A percentile compares a stretch with the other conserved stretches of the same genome.
Conservation (phyloP, 2,888 invertebrate genomes). For the Lasioglossum pauxillum region DNA sequence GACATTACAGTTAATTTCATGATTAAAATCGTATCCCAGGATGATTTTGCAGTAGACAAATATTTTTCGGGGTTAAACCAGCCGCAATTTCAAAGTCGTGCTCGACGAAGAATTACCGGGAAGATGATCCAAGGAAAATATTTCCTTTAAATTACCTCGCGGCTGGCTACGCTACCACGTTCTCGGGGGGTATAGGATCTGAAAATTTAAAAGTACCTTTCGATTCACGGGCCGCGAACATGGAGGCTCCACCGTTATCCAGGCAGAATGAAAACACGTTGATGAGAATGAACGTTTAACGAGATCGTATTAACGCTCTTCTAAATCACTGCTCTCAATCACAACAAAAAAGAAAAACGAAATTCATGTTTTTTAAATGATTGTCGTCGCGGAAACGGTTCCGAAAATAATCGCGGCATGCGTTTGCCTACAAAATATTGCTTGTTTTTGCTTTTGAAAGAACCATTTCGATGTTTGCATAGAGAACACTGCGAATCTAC, state of each 20-base stretch:
- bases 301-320: neutral
- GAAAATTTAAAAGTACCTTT: constrained; percentile 5
- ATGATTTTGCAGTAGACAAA: constrained; percentile 2
- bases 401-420: neutral
- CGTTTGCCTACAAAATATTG: neutral
- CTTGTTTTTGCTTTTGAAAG: neutral
- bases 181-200: neutral
- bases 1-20: constrained; percentile 10
- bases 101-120: constrained; percentile 3
- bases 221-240: neutral
- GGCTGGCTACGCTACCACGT: neutral
- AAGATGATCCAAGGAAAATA: constrained; percentile 24
- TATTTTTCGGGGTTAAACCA: neutral
- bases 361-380: constrained; percentile 1
- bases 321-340: neutral
- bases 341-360: neutral
- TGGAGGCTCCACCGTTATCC: neutral
- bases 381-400: neutral
- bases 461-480: neutral
- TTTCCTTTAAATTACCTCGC: constrained; percentile 17
- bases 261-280: neutral
- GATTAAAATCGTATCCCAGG: constrained; percentile 8
- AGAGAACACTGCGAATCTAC: neutral
- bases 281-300: neutral
- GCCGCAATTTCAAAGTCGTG: neutral